Percentiles rank a stretch among this genome's conserved stretches.
phyloP scores from a whole-genome alignment of 2,888 invertebrate species.

The Rhaphigaster nebulosa region DNA sequence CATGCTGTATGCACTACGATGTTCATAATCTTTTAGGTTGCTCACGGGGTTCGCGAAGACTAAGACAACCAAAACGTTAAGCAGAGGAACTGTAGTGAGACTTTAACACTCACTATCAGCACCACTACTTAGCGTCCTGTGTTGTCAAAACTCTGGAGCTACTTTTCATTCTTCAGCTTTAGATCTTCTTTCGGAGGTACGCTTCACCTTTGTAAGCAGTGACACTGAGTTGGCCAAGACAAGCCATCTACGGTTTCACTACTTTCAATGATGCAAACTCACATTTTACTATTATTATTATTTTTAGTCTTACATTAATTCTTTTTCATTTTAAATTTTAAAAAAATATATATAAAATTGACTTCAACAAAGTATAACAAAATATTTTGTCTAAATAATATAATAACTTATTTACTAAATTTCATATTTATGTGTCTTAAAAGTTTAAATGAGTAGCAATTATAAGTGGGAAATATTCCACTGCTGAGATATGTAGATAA shows the following conservation, averaged over 20 bases:
- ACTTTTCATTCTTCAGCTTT: background rate
- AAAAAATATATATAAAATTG: background rate
- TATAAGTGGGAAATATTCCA: no score
- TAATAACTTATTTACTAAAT: no score
- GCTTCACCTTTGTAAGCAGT: constrained; percentile 51
- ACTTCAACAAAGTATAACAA: background rate
- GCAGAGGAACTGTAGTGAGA: constrained; percentile 50
- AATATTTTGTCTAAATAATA: no score
- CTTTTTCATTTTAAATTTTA: background rate
- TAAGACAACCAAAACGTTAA: constrained; percentile 19
- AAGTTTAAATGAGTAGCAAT: no score
- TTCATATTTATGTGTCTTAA: no score
- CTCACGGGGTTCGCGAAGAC: background rate
- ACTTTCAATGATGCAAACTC: constrained; percentile 42
- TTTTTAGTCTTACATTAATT: background rate
- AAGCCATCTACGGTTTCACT: constrained; percentile 57
- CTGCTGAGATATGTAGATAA: no score
- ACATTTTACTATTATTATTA: background rate
- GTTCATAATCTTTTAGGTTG: background rate
- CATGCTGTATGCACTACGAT: background rate
- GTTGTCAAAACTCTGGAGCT: background rate
- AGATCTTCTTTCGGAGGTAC: background rate
- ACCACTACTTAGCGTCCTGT: constrained; percentile 47
- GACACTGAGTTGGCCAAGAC: constrained; percentile 43
- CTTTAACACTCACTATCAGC: constrained; percentile 43